These are phyloP conservation scores for Dermolepida albohirtum DNA, from an alignment of 2,888 invertebrate species.

Conservation along the genomic window DNA sequence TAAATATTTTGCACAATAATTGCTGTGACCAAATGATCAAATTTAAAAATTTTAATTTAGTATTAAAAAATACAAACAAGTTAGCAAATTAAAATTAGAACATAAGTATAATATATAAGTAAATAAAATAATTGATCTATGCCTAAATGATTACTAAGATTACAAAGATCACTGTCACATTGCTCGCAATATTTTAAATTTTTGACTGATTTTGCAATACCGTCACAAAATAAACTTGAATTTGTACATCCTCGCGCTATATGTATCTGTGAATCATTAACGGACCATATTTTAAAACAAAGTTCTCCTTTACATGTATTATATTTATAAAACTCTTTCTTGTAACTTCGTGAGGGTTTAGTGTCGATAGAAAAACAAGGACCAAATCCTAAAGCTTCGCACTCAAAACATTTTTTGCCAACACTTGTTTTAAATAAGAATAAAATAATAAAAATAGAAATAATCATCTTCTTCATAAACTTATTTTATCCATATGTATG, in stretches of 20 bases:
- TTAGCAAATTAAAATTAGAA: no score
- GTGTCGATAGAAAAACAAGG: not conserved
- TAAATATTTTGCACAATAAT: no score
- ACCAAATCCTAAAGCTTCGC: not conserved
- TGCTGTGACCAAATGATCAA: no score
- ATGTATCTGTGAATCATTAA: slow-evolving; percentile 5
- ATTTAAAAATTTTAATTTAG: no score
- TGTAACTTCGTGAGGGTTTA: not conserved
- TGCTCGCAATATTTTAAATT: not conserved
- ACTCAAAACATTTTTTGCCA: not conserved
- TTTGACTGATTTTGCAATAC: not conserved
- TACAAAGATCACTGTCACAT: slow-evolving; percentile 8
- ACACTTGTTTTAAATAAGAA: not conserved
- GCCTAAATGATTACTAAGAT: not conserved
- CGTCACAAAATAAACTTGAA: not conserved
- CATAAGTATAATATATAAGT: no score
- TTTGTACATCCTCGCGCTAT: slow-evolving; percentile 3
- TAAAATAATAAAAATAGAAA: no score
- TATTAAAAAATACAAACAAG: no score
- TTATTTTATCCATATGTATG: no score
- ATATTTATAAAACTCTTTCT: not conserved
- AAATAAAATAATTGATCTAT: no score
- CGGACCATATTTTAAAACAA: slow-evolving; percentile 1
- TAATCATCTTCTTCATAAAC: no score
- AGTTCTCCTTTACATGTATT: not conserved